phyloP scores from a whole-genome alignment of 2,797 vertebrate genomes.

The Eidolon dupreanum region DNA sequence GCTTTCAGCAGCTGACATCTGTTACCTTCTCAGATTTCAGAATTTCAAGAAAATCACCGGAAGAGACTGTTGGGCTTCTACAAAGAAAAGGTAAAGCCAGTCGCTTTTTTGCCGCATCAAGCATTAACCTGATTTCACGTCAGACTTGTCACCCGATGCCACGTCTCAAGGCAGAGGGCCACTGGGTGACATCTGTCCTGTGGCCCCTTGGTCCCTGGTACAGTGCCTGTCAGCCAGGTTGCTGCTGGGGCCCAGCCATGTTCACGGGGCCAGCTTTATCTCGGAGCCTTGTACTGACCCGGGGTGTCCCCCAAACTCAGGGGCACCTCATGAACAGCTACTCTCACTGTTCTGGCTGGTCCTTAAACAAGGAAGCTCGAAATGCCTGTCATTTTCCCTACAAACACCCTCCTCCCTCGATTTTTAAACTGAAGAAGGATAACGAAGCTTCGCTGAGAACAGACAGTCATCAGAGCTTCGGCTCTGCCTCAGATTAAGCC shows the following conservation, averaged over 20 bases:
- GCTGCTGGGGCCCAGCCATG: rapidly evolving
- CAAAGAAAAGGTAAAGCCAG: slow-evolving; percentile 88
- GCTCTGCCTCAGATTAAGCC: background rate
- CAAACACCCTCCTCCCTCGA: no score
- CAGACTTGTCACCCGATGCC: background rate
- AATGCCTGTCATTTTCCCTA: background rate
- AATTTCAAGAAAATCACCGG: slow-evolving; percentile 93
- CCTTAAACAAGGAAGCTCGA: background rate
- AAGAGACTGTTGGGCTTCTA: slow-evolving; percentile 88
- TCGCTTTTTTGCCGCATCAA: rapidly evolving
- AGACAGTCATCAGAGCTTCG: background rate
- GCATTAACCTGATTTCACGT: background rate
- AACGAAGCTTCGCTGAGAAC: background rate
- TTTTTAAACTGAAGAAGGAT: background rate
- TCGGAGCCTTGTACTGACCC: background rate
- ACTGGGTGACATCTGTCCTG: background rate
- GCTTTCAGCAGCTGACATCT: background rate
- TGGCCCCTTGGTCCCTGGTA: rapidly evolving
- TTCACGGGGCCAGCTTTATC: background rate
- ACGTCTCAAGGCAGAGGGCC: background rate
- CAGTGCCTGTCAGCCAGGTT: rapidly evolving
- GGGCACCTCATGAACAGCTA: no score
- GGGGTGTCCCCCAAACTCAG: rapidly evolving
- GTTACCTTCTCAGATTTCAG: slow-evolving; percentile 86
- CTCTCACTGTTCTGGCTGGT: rapidly evolving